phyloP scores from a whole-genome alignment of 2,797 vertebrate species.

The Takifugu ocellatus region DNA sequence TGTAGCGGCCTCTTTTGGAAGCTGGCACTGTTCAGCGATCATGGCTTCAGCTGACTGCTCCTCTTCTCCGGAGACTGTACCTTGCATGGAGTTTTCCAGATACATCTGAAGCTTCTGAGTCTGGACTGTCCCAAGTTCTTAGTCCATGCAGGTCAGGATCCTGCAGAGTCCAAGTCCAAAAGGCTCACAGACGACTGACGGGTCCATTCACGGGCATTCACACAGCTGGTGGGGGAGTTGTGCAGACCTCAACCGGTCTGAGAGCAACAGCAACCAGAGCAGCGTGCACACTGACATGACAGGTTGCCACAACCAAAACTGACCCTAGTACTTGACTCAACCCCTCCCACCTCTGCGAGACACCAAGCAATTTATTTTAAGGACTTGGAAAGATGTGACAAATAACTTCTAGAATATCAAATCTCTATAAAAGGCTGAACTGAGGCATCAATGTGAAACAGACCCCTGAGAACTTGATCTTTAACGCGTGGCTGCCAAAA shows the following conservation, averaged over 20 bases:
- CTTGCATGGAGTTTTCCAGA: slow-evolving; percentile 63
- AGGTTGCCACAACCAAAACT: slow-evolving; percentile 73
- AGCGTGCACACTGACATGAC: slow-evolving; percentile 70
- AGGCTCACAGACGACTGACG: slow-evolving; percentile 40
- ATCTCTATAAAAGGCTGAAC: slow-evolving; percentile 82
- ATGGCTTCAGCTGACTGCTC: slow-evolving; percentile 45
- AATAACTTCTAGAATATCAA: slow-evolving; percentile 80
- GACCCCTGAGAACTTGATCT: slow-evolving; percentile 72
- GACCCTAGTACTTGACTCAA: slow-evolving; percentile 60
- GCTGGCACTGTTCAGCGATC: slow-evolving; percentile 64
- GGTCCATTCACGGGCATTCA: slow-evolving; percentile 48
- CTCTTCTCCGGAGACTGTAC: slow-evolving; percentile 36
- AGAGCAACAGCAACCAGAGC: slow-evolving; percentile 64
- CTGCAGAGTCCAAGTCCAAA: slow-evolving; percentile 40
- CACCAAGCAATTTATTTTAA: slow-evolving; percentile 78
- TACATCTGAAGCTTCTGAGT: slow-evolving; percentile 49
- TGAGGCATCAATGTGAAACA: slow-evolving; percentile 77
- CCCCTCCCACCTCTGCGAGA: slow-evolving; percentile 61
- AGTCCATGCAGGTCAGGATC: slow-evolving; percentile 44
- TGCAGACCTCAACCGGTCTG: slow-evolving; percentile 47
- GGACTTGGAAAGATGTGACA: slow-evolving; percentile 77
- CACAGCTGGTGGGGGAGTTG: slow-evolving; percentile 53
- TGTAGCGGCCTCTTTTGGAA: slow-evolving; percentile 45
- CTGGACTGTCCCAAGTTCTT: slow-evolving; percentile 29
- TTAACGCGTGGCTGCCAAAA: slow-evolving; percentile 30